Base-by-base conservation (phyloP, 2,888 invertebrate genomes). In the Schizotus pectinicornis region DNA sequence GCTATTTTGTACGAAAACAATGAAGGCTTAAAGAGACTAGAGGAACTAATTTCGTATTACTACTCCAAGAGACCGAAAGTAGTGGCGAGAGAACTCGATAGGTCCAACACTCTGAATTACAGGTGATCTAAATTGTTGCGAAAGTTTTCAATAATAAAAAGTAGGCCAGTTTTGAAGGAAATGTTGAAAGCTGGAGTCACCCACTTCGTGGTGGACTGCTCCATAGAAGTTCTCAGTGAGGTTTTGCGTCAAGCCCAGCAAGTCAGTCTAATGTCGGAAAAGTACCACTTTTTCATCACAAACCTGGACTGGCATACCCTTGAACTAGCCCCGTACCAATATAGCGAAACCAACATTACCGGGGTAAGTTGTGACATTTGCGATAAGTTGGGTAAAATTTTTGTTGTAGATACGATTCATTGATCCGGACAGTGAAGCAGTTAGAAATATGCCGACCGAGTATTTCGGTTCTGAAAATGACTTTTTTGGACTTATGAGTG, bases 1-100 rank as follows among this genome's bases (percentile, higher is more conserved):
- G 92, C 93, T n/a, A 86, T 97, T 65, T 83, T 97, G 59, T 97
- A 95, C 78, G 86, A 88, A 68, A 80, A 83, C 66, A 82, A 83
- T 65, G 84, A 86, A 50, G 83, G 85, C 56, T 74, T 87, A 38
- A 77, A 82, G 9, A 75, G 84, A 55, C 77, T 85, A 7, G 82
- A 82, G 62, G 83, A 83, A 45, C 74, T 85, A 34, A 71, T 85
- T 30, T 83, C 82, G 68, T 76, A 82, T 33, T 80, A 83, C 12
- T 76, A 77, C 43, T 76, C 77, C 6, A 74, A 76, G 36, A 76
- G 73, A 22, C 71, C 77, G 57, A 32, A 77, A n/a, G 70, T 82
- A 9, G 74, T 83, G 1, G 76, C 83, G 6, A 71, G 80, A 35
- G 81, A 82, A 62, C 70, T 83, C 8, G 77, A 79, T 9, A 68